Evolutionary conservation across 92 coral and sea anemone species (phyloP).

Genomic region (Desmophyllum pertusum): DNA sequence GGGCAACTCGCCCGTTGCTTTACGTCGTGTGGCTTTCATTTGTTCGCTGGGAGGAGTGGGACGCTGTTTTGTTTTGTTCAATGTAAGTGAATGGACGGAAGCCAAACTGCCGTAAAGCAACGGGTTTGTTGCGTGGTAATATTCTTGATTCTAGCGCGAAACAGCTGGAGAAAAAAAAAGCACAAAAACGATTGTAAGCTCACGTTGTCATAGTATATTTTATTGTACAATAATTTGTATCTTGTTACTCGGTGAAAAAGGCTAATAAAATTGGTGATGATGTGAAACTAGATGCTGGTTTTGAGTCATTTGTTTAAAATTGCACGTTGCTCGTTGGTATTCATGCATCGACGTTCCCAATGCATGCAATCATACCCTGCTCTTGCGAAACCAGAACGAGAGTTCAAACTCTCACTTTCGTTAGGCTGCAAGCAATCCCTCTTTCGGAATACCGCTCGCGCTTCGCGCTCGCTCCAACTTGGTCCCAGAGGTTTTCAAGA

Average conservation of each 20-base stretch:
- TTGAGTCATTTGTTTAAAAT: no score
- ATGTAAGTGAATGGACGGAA: not conserved
- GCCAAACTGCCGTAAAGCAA: slow-evolving; percentile 13
- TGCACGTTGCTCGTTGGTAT: no score
- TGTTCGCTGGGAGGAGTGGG: slow-evolving; percentile 8
- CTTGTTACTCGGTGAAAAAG: slow-evolving; percentile 36
- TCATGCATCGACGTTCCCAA: not conserved
- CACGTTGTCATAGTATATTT: slow-evolving; percentile 46
- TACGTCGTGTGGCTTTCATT: slow-evolving; percentile 2
- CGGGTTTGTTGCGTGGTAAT: not conserved
- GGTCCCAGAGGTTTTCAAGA: no score
- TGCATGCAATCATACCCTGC: not conserved
- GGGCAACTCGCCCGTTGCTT: slow-evolving; percentile 17
- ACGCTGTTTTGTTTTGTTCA: not conserved
- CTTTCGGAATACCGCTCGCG: no score
- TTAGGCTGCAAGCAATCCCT: no score
- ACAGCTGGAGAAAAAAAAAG: slow-evolving; percentile 21
- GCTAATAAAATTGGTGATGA: slow-evolving; percentile 47
- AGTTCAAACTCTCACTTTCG: no score
- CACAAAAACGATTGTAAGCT: slow-evolving; percentile 22
- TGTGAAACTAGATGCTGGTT: not conserved
- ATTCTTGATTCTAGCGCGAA: slow-evolving; percentile 20
- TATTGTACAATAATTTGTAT: slow-evolving; percentile 52
- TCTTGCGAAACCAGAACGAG: no score
- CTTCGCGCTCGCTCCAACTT: no score